These are phyloP conservation scores for Xerus inauris DNA, from an alignment of 2,113 vertebrate species.

Conservation along the genomic window DNA sequence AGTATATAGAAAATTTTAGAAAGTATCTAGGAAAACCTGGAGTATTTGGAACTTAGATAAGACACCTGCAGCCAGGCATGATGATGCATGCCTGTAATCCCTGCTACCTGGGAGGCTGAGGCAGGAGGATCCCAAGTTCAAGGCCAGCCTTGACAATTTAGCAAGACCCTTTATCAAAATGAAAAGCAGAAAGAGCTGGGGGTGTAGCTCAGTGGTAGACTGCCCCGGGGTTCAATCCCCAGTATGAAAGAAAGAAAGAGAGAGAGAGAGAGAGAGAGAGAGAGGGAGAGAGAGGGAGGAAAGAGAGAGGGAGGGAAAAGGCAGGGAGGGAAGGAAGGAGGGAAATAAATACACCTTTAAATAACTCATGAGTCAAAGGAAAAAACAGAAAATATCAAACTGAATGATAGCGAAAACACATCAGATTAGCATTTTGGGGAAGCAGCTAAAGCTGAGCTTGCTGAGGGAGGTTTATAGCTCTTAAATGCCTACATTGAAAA, in stretches of 20 bases:
- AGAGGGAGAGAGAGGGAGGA: no score
- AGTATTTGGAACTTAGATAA: not conserved
- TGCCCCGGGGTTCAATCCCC: no score
- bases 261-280: no score
- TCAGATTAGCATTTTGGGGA: not conserved
- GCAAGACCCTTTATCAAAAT: no score
- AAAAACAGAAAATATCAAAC: not conserved
- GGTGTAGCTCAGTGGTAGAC: no score
- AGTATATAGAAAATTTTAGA: not conserved
- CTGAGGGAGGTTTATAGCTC: not conserved
- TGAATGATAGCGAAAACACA: not conserved
- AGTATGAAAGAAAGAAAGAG: not conserved
- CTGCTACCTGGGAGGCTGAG: no score
- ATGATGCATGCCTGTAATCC: no score
- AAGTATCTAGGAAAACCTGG: not conserved
- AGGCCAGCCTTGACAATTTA: no score
- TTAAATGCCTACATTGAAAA: not conserved
- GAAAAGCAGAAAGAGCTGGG: no score
- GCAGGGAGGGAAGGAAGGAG: no score
- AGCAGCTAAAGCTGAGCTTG: not conserved
- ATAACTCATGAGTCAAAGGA: not conserved
- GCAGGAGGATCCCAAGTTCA: no score
- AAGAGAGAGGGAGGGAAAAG: no score
- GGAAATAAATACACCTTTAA: not conserved
- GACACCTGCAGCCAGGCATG: not conserved